A percentile compares a stretch with the other conserved stretches of the same genome.
These are phyloP conservation scores for Rhaphigaster nebulosa DNA, from an alignment of 2,888 invertebrate species.

Conservation along the genomic window DNA sequence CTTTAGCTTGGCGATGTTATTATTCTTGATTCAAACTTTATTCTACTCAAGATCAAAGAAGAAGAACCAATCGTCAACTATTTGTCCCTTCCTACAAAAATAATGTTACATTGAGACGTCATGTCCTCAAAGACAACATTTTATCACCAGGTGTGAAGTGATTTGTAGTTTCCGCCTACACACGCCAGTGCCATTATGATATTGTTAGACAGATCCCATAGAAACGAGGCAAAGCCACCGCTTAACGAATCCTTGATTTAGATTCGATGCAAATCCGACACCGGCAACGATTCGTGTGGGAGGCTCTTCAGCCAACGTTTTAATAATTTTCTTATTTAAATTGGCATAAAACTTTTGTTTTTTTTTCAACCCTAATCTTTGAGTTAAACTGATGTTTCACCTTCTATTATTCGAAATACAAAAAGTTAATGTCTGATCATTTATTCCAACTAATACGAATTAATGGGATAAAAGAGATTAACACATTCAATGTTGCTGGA, in stretches of 20 bases:
- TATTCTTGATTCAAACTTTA: not conserved
- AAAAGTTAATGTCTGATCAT: not conserved
- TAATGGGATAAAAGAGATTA: not conserved
- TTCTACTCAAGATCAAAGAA: not conserved
- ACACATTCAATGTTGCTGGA: not conserved
- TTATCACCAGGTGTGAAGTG: not conserved
- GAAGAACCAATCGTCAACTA: not conserved
- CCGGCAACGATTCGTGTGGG: not conserved
- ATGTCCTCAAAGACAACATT: not conserved
- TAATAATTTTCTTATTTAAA: constrained; percentile 25
- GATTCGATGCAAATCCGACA: constrained; percentile 36
- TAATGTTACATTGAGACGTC: not conserved
- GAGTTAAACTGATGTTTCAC: not conserved
- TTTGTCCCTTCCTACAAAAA: not conserved
- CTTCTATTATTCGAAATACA: not conserved
- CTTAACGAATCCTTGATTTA: constrained; percentile 39
- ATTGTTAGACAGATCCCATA: not conserved
- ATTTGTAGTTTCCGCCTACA: not conserved
- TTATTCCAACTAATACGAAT: not conserved
- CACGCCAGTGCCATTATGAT: not conserved
- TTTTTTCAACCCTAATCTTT: not conserved
- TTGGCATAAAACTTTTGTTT: not conserved
- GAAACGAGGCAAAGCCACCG: not conserved
- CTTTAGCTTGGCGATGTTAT: not conserved
- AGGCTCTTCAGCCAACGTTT: not conserved